These are phyloP conservation scores for Lathamus discolor DNA, from an alignment of 2,113 vertebrate genomes.

Conservation along the genomic window DNA sequence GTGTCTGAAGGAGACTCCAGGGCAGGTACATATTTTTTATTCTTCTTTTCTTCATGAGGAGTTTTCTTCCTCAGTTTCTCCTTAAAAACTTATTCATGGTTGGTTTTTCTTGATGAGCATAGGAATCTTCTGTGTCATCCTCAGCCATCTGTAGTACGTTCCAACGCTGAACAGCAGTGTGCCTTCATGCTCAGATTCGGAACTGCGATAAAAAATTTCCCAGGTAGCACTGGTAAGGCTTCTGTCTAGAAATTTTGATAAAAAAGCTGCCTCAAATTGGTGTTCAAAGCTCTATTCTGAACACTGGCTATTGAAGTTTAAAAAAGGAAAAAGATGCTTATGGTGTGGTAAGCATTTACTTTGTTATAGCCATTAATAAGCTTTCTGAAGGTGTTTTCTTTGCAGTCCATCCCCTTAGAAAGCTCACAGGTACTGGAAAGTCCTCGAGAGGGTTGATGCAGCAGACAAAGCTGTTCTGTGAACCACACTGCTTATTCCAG, in stretches of 20 bases:
- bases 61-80: not conserved
- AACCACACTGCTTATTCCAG: not conserved
- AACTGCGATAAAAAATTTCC: not conserved
- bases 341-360: not conserved
- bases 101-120: not conserved
- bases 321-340: not conserved
- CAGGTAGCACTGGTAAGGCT: not conserved
- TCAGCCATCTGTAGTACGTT: not conserved
- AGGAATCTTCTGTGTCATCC: not conserved
- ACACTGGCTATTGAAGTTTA: not conserved
- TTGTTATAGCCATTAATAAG: not conserved
- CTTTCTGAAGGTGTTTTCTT: not conserved
- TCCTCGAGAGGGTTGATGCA: not conserved
- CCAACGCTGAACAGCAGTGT: not conserved
- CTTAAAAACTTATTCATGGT: not conserved
- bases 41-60: not conserved
- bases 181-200: not conserved
- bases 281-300: not conserved
- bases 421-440: not conserved
- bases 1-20: not conserved
- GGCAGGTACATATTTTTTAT: not conserved
- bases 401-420: not conserved
- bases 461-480: not conserved
- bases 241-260: not conserved
- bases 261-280: not conserved